Evolutionary conservation across 2,797 vertebrate genomes (phyloP), one percentile per base, ranked within the genome.

Genomic region (Yasuhikotakia modesta): DNA sequence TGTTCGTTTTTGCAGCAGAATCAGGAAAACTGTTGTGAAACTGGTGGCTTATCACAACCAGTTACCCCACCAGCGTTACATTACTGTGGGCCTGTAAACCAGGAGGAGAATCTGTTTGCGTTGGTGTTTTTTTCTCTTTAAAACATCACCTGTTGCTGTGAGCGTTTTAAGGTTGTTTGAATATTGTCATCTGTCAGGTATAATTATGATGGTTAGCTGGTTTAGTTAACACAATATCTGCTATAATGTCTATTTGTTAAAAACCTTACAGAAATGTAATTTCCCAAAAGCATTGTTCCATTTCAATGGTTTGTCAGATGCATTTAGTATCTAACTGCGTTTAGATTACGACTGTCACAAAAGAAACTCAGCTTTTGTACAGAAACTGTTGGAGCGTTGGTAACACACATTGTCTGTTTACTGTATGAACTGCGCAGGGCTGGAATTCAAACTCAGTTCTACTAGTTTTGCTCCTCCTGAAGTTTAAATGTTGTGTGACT

Each of bases 1-100:
- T 24, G 11, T 22, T 24, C 22, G 22, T 57, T 24, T 27, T 21
- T 22, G 21, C 19, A 57, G 17, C 2, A 12, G 10, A 12, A 22
- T 57, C 22, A 55, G 21, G 52, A 2, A 2, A 55, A 55, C 11
- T 55, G n/a, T 21, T 55, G 3, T 55, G 19, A 22, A n/a, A n/a
- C n/a, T n/a, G 90, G 92, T 92, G 89, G 90, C 91, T 91, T 92
- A 92, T 93, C 92, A 92, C 90, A 93, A 91, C 89, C 91, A 83
- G 88, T 88, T 89, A 90, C 90, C 84, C 82, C 88, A 84, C 85
- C 79, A 87, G 90, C 89, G 91, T 92, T 90, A 87, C 91, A 92
- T 91, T 88, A 92, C 92, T 89, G 86, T 84, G 85, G 88, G 90
- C 88, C 86, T 90, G 88, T 92, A 91, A 92, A 91, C 91, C 86